phyloP scores from a whole-genome alignment of 2,797 vertebrate genomes.

The Mionectes olivaceus region DNA sequence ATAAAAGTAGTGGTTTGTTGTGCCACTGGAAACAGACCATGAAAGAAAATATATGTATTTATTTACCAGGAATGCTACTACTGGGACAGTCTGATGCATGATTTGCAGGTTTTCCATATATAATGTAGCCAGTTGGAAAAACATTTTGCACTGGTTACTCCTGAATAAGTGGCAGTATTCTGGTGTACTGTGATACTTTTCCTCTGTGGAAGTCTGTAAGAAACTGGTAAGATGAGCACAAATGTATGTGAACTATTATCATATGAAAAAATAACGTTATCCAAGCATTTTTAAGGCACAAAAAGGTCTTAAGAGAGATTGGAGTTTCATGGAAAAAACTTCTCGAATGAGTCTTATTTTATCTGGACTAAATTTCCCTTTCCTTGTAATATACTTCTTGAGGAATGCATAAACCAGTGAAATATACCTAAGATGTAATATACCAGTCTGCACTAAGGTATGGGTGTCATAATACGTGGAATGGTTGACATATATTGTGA shows the following conservation, averaged over 20 bases:
- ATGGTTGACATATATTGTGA: background rate
- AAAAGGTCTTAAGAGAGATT: background rate
- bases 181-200: background rate
- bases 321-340: background rate
- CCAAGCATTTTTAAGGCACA: background rate
- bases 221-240: background rate
- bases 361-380: background rate
- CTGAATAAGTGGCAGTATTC: background rate
- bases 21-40: background rate
- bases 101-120: background rate
- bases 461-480: background rate
- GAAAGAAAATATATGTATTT: background rate
- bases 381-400: background rate
- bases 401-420: background rate
- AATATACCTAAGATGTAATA: background rate
- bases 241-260: background rate
- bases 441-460: background rate
- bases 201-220: background rate
- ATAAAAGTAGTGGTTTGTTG: background rate
- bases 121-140: background rate
- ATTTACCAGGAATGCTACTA: background rate
- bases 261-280: background rate
- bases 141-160: background rate
- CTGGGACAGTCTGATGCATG: background rate
- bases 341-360: background rate